phyloP scores from a whole-genome alignment of 2,888 invertebrate genomes.

The Xanthorhoe designata region DNA sequence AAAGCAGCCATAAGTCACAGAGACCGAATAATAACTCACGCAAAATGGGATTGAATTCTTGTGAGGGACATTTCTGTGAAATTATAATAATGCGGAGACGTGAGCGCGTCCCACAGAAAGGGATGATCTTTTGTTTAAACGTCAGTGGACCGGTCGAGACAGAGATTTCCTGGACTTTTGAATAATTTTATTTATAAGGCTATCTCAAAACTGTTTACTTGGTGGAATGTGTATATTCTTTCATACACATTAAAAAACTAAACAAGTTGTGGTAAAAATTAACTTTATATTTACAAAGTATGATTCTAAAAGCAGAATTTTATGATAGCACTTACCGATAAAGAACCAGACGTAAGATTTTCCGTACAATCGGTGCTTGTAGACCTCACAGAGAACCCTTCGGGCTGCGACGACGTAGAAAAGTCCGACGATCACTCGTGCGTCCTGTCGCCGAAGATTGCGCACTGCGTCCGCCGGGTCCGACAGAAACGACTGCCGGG shows the following conservation, averaged over 20 bases:
- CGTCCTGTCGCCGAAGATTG: conserved; percentile 97
- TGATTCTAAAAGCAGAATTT: background rate
- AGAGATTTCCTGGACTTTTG: conserved; percentile 44
- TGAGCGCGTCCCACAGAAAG: conserved; percentile 45
- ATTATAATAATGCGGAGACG: conserved; percentile 50
- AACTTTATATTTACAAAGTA: background rate
- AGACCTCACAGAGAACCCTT: conserved; percentile 98
- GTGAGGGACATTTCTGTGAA: conserved; percentile 46
- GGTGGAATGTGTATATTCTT: conserved; percentile 32
- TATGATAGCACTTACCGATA: conserved; percentile 89
- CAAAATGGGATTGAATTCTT: conserved; percentile 47
- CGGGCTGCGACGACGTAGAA: conserved; percentile 99
- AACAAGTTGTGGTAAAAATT: conserved; percentile 4
- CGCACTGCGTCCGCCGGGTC: conserved; percentile 98
- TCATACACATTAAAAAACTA: conserved; percentile 6
- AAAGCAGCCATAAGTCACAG: conserved; percentile 49
- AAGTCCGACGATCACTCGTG: conserved; percentile 98
- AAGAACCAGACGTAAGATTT: conserved; percentile 99
- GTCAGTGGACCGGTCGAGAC: conserved; percentile 38
- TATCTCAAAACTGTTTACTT: conserved; percentile 44
- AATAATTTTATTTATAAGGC: conserved; percentile 54
- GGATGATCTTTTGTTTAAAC: conserved; percentile 55
- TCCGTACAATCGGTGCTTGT: conserved; percentile 96
- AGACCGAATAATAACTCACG: conserved; percentile 42
- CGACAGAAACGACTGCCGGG: conserved; percentile 97